Conservation (phyloP, 1,140 invertebrate species). For the Aphis craccivora region DNA sequence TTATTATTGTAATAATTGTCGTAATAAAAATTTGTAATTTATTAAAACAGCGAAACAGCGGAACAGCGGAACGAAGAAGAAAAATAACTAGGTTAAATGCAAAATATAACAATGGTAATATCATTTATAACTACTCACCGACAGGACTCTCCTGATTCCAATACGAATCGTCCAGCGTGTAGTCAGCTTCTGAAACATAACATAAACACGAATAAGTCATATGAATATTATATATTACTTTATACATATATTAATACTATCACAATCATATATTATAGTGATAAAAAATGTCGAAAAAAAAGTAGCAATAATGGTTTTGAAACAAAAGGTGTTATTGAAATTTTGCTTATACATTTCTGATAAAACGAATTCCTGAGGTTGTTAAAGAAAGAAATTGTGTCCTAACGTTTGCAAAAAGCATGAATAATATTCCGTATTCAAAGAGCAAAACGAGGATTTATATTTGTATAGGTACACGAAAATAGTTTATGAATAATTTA, state of each 20-base stretch:
- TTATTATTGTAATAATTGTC: conserved; percentile 2
- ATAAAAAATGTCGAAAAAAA: neutral
- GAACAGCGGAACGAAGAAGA: neutral
- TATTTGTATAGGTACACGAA: conserved; percentile 20
- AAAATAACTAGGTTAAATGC: neutral
- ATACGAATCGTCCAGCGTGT: conserved; percentile 88
- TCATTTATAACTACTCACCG: conserved; percentile 73
- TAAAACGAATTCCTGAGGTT: neutral
- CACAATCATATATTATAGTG: neutral
- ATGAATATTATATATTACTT: neutral
- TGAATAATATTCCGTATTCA: conserved; percentile 58
- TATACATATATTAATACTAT: neutral
- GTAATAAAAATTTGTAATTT: conserved; percentile 26
- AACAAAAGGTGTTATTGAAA: conserved; percentile 2
- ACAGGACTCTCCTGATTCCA: conserved; percentile 89
- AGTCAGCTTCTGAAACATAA: conserved; percentile 83
- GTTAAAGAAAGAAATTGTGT: conserved; percentile 19
- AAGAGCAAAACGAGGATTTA: conserved; percentile 34
- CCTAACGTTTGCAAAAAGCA: neutral
- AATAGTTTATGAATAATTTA: conserved; percentile 25
- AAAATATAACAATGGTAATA: neutral
- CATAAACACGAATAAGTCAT: conserved; percentile 57
- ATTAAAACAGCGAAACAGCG: neutral
- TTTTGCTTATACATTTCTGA: neutral
- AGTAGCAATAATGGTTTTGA: neutral